Base-by-base conservation (phyloP, 2,888 invertebrate genomes). In the Imbricaverruca yamaguchii region DNA sequence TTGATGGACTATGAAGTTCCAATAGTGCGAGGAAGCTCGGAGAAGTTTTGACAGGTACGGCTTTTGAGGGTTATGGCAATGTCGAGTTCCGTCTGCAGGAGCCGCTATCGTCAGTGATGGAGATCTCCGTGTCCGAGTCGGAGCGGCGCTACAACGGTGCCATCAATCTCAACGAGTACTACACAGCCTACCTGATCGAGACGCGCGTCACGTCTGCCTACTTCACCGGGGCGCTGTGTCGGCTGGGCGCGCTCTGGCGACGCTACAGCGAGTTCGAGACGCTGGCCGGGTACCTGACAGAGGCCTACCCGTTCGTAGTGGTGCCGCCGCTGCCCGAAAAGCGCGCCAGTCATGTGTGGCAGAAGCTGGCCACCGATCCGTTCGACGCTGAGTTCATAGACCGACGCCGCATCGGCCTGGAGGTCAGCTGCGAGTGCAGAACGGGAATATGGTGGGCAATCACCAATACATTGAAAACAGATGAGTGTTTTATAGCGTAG, bases 331-430 rank as follows among this genome's bases (percentile, higher is more conserved):
- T 95, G 81, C 94, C 94, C 4, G 94, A 94, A 85, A 95, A 95
- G 86, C 89, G 91, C 86, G 92, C 89, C 89, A 89, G 91, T 91
- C 83, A 89, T 91, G 84, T 93, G 90, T 87, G 92, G 92, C 91
- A 93, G 84, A 93, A 93, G 87, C 89, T 90, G 65, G 90, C 91
- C 6, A 92, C 92, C 59, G 94, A 94, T 86, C 93, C 93, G 21
- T 93, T 93, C 84, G 94, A 94, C 87, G 93, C 94, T 0, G 94
- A 93, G 86, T 94, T 94, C 87, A 91, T 94, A 61, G 94, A 94
- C 87, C 89, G 94, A n/a, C 89, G 94, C 83, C 89, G 94, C 83
- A 93, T 93, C 7, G 93, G 93, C 0, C 89, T 94, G 2, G 94
- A 94, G 87, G 90, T 90, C 86, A 56, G 74, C 39, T 39, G 39